A percentile compares a stretch with the other conserved stretches of the same genome.
phyloP scores from a whole-genome alignment of 2,888 invertebrate genomes.

The Andrena hattorfiana region DNA sequence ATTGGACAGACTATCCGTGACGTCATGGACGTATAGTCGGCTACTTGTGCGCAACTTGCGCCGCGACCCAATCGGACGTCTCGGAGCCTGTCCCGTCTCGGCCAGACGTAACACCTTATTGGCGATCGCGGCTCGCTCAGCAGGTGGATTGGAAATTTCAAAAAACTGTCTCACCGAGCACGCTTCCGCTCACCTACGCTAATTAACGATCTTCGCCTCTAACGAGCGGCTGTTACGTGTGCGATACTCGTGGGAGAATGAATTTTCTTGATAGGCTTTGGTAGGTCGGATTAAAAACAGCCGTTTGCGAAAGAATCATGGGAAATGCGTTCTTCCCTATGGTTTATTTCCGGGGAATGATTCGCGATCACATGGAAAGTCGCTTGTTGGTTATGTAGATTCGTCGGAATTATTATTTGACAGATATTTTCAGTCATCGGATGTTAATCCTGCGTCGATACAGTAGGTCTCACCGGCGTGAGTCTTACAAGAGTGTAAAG shows the following conservation, averaged over 20 bases:
- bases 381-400: background rate
- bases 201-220: constrained; percentile 10
- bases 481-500: constrained; percentile 3
- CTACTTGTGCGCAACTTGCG: constrained; percentile 43
- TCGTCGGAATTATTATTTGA: background rate
- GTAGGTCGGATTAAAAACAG: too few relatives aligned
- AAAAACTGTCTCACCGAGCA: constrained; percentile 5
- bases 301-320: too few relatives aligned
- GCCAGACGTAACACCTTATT: constrained; percentile 34
- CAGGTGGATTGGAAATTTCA: constrained; percentile 64
- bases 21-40: constrained; percentile 49
- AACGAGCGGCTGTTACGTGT: too few relatives aligned
- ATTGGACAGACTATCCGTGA: constrained; percentile 60
- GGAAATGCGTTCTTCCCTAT: too few relatives aligned
- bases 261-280: too few relatives aligned
- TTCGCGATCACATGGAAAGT: background rate
- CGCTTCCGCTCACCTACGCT: background rate
- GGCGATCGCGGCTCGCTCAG: constrained; percentile 42
- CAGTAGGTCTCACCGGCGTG: background rate
- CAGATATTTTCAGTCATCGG: background rate
- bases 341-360: too few relatives aligned
- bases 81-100: background rate
- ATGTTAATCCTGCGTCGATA: constrained; percentile 27
- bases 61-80: constrained; percentile 42
- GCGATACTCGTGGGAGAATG: too few relatives aligned